Evolutionary conservation across 2,113 vertebrate genomes (phyloP), one percentile per base, ranked within the genome.

Genomic region (Scytalopus superciliaris): DNA sequence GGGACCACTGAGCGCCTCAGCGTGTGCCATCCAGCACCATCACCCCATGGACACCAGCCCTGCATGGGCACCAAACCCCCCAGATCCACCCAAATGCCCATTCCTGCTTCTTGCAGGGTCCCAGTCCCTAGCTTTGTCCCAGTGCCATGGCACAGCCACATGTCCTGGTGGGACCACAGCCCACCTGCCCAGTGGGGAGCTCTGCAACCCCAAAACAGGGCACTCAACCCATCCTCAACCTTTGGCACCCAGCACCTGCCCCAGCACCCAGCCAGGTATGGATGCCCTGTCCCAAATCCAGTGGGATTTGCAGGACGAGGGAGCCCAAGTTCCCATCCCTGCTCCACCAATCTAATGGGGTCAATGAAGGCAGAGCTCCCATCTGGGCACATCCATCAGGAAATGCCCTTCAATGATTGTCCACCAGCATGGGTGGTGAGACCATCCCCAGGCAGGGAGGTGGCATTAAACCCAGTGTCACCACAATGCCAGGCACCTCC

Each of bases 1-100:
- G 13, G 42, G n/a, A 82, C 23, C 12, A 3, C 45, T 0, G 0
- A 42, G 24, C 0, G 0, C 33, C 42, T 63, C 33, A 5, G 19
- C 14, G 63, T 3, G 0, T 4, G 4, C 52, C 10, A 2, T 4
- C n/a, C 0, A 6, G 42, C 39, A 35, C 35, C 7, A 0, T 31
- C 60, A 45, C 33, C 6, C 3, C 30, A 19, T 0, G 28, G 55
- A n/a, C 47, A 14, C 22, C 17, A 27, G n/a, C 49, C 28, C 50
- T 50, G 68, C 24, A 63, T 2, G 24, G 56, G 27, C 62, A 19
- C 33, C 19, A 24, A 24, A 24, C 35, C 35, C 55, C 84, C 80
- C 19, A 59, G 74, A 42, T 30, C 19, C 6, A 0, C 19, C 42
- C 42, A 60, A 23, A 19, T 21, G 44, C 57, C 37, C 14, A 2